Percentiles rank a stretch among this genome's conserved stretches.
phyloP scores from a whole-genome alignment of 2,888 invertebrate species.

The Cordilura impudica region DNA sequence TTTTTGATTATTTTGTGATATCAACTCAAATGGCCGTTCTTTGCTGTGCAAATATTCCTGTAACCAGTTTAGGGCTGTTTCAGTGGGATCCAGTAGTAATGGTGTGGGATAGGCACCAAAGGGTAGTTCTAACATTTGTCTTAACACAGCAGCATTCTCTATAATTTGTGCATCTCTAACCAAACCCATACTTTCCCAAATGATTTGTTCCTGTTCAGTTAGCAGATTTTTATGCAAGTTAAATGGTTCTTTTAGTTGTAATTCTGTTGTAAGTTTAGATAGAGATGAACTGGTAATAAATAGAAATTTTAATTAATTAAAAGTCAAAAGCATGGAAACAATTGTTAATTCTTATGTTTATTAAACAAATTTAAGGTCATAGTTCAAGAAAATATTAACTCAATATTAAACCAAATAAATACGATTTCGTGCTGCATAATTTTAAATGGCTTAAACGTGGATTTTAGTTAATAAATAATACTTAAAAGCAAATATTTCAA shows the following conservation, averaged over 20 bases:
- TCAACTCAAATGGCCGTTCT: conserved; percentile 84
- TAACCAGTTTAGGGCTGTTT: conserved; percentile 90
- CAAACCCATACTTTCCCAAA: conserved; percentile 78
- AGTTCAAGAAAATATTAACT: no score
- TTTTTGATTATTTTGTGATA: conserved; percentile 87
- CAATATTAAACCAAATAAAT: no score
- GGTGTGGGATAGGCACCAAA: conserved; percentile 80
- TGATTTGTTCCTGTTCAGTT: conserved; percentile 79
- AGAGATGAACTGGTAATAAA: conserved; percentile 64
- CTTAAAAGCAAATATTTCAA: no score
- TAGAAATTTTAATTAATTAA: neutral
- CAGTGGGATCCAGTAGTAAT: conserved; percentile 93
- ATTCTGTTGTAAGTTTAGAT: conserved; percentile 68
- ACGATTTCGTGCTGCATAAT: no score
- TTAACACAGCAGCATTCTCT: conserved; percentile 76
- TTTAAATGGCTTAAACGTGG: no score
- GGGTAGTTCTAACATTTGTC: conserved; percentile 74
- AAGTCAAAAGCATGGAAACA: neutral
- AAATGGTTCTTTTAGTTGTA: conserved; percentile 68
- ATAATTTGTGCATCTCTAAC: conserved; percentile 76
- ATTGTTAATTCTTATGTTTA: no score
- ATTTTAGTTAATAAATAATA: no score
- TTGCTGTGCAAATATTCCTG: conserved; percentile 82
- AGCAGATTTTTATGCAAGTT: conserved; percentile 71
- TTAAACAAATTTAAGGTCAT: no score